Evolutionary conservation across 2,888 invertebrate species (phyloP), one percentile per base, ranked within the genome.

Genomic region (Siphlonurus alternatus): DNA sequence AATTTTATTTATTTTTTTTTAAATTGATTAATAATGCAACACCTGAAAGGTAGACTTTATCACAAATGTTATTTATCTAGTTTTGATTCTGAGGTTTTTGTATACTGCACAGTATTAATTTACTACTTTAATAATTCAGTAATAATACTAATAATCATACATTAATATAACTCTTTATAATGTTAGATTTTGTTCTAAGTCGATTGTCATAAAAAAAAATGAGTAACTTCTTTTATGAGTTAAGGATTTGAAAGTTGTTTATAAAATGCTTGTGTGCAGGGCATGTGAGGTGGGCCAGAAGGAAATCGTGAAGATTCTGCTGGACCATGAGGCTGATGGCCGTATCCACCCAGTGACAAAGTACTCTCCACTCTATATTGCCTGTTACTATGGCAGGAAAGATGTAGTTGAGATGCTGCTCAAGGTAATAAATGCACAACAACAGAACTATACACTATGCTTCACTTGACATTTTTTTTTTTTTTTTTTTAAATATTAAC

Each of bases 321-420:
- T 97, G 59, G 86, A 86, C 20, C 80, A 87, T 65, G 90, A 91
- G 1, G 92, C 93, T 0, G 94, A 95, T 77, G 91, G 93, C 1
- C 82, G 93, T 63, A 86, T 87, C 38, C 94, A 95, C 76, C 87
- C 93, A 0, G 88, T 91, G 25, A 95, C 95, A 1, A 87, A 89
- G 72, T 94, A 96, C 75, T 91, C 93, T 0, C 94, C 96, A 0
- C 79, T 97, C 0, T 95, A 96, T 76, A 88, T 92, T 64, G 90
- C 95, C 2, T 88, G 89, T 67, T 90, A 91, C 71, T 89, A 89
- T 72, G 94, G 94, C 0, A 87, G 90, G 72, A 77, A 79, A 67
- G 87, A 88, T 60, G 87, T 93, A 65, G 88, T 86, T 0, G 84
- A 85, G 69, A 73, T 88, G 67, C 76, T 95, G 69, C 77, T 95